Conservation (phyloP, 2,888 invertebrate genomes). For the Cartodere bifasciata region DNA sequence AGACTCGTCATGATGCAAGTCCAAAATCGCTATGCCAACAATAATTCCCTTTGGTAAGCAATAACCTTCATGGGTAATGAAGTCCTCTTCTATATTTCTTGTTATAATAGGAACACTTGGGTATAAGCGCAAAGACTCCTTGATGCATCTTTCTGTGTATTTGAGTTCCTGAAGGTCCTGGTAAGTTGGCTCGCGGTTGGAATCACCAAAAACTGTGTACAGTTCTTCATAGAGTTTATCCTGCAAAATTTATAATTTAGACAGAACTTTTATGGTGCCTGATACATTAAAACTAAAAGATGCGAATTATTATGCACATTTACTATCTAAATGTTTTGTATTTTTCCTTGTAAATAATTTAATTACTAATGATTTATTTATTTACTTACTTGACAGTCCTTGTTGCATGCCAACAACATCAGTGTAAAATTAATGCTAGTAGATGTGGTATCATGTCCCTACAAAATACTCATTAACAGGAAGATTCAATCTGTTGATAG, state of each 20-base stretch:
- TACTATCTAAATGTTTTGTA: no score
- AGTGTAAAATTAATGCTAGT: constrained; percentile 32
- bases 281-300: no score
- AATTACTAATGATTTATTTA: no score
- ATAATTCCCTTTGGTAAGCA: constrained; percentile 39
- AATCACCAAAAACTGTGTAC: background rate
- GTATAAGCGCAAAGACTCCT: constrained; percentile 30
- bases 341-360: no score
- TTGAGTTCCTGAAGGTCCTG: constrained; percentile 28
- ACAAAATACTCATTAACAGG: constrained; percentile 4
- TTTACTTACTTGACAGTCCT: constrained; percentile 32
- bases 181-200: constrained; percentile 29
- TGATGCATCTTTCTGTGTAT: constrained; percentile 30
- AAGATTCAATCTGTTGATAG: no score
- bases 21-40: constrained; percentile 46
- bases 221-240: constrained; percentile 1
- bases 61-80: constrained; percentile 19
- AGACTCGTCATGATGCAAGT: constrained; percentile 49
- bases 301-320: no score
- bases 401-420: constrained; percentile 38
- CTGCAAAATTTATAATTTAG: constrained; percentile 1
- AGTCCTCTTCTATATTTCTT: constrained; percentile 22
- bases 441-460: constrained; percentile 50
- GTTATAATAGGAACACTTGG: constrained; percentile 31
- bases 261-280: background rate